Percentiles rank a stretch among this genome's conserved stretches.
These are phyloP conservation scores for Magallana angulata DNA, from an alignment of 1,140 invertebrate genomes.

Conservation along the genomic window DNA sequence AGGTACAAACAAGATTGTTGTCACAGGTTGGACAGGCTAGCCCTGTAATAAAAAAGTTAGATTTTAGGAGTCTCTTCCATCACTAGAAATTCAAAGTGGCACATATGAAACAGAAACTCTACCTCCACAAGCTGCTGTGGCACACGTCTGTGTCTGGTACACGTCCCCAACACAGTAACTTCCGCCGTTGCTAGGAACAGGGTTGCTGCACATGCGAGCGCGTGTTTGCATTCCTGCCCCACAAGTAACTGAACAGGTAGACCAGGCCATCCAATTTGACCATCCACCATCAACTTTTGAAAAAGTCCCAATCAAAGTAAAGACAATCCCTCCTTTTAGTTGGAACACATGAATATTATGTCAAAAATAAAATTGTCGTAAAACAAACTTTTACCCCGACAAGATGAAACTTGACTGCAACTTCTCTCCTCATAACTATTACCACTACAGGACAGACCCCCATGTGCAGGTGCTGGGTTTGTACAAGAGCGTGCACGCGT, in stretches of 20 bases:
- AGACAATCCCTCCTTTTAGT: too few relatives aligned
- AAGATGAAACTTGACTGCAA: too few relatives aligned
- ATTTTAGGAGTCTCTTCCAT: too few relatives aligned
- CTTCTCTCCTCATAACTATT: too few relatives aligned
- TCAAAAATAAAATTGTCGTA: too few relatives aligned
- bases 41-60: neutral
- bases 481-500: slow-evolving; percentile 81
- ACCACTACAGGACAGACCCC: neutral
- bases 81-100: too few relatives aligned
- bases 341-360: too few relatives aligned
- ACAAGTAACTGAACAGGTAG: slow-evolving; percentile 44
- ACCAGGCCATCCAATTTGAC: slow-evolving; percentile 45
- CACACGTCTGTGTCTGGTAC: neutral
- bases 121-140: neutral
- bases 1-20: neutral
- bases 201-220: slow-evolving; percentile 2
- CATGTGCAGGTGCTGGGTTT: slow-evolving; percentile 42
- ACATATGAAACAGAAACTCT: too few relatives aligned
- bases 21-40: neutral
- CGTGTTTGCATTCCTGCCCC: slow-evolving; percentile 42
- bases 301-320: too few relatives aligned
- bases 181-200: slow-evolving; percentile 11
- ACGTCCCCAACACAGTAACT: slow-evolving; percentile 8
- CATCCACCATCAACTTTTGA: slow-evolving; percentile 52
- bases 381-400: too few relatives aligned